Evolutionary conservation across 2,888 invertebrate genomes (phyloP).

Genomic region (Lepeophtheirus nordmannii): DNA sequence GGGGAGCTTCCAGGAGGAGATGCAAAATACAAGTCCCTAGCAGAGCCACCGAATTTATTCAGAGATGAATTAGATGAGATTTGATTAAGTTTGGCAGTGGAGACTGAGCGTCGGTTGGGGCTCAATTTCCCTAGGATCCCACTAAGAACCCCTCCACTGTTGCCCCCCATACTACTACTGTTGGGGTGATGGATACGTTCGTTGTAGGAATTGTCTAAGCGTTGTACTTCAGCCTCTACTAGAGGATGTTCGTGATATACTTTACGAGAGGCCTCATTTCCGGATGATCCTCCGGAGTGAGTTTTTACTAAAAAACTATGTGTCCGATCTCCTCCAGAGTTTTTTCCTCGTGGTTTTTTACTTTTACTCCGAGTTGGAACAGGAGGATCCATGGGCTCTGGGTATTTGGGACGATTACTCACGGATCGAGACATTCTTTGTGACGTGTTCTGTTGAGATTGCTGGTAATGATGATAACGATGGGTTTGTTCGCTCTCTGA

Average conservation of each 20-base stretch:
- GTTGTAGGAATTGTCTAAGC: neutral
- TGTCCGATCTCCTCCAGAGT: neutral
- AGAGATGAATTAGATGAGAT: neutral
- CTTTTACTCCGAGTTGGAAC: neutral
- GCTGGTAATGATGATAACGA: neutral
- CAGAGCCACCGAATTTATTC: neutral
- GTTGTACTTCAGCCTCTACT: conserved; percentile 5
- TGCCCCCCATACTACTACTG: neutral
- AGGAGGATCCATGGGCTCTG: neutral
- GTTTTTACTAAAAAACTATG: conserved; percentile 2
- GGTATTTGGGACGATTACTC: neutral
- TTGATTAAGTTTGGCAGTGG: conserved; percentile 1
- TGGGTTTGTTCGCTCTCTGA: neutral
- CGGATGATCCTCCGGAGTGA: neutral
- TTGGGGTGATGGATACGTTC: neutral
- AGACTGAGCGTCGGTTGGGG: neutral
- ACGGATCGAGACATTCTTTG: neutral
- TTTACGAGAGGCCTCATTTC: neutral
- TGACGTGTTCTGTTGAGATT: neutral
- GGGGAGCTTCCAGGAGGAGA: neutral
- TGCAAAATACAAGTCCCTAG: neutral
- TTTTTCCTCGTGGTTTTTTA: neutral
- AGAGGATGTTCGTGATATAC: neutral
- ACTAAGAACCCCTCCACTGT: neutral
- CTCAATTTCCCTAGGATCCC: neutral